A percentile compares a stretch with the other conserved stretches of the same genome.
phyloP scores from a whole-genome alignment of 2,797 vertebrate genomes.

The Staurois parvus region DNA sequence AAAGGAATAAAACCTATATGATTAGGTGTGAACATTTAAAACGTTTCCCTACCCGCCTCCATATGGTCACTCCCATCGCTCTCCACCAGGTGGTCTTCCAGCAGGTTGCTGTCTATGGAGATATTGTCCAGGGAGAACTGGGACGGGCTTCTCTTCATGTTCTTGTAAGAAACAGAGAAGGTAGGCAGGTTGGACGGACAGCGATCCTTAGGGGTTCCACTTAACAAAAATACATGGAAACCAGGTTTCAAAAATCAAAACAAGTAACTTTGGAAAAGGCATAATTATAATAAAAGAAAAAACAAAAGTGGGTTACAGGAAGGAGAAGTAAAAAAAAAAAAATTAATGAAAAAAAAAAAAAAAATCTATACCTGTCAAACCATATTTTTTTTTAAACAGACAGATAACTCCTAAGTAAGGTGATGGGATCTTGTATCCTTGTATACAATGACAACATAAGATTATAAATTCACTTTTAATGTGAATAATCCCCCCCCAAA shows the following conservation, averaged over 20 bases:
- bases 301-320: background rate
- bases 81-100: conserved; percentile 84
- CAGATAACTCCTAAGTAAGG: background rate
- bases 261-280: conserved; percentile 50
- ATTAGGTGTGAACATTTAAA: too few relatives aligned
- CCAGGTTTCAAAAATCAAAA: conserved; percentile 53
- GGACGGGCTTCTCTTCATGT: conserved; percentile 93
- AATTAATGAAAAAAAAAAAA: too few relatives aligned
- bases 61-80: conserved; percentile 89
- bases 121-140: conserved; percentile 93
- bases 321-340: too few relatives aligned
- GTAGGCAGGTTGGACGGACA: conserved; percentile 80
- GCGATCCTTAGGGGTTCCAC: conserved; percentile 89
- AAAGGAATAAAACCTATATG: too few relatives aligned
- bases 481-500: too few relatives aligned
- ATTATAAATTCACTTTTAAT: too few relatives aligned
- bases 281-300: conserved; percentile 1
- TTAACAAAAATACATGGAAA: conserved; percentile 67
- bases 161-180: conserved; percentile 90
- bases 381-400: too few relatives aligned
- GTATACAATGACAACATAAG: too few relatives aligned
- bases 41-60: conserved; percentile 83
- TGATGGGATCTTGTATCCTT: background rate
- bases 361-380: too few relatives aligned
- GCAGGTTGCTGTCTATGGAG: conserved; percentile 91